Evolutionary conservation across 1,140 invertebrate species (phyloP).

Genomic region (Amyelois transitella): DNA sequence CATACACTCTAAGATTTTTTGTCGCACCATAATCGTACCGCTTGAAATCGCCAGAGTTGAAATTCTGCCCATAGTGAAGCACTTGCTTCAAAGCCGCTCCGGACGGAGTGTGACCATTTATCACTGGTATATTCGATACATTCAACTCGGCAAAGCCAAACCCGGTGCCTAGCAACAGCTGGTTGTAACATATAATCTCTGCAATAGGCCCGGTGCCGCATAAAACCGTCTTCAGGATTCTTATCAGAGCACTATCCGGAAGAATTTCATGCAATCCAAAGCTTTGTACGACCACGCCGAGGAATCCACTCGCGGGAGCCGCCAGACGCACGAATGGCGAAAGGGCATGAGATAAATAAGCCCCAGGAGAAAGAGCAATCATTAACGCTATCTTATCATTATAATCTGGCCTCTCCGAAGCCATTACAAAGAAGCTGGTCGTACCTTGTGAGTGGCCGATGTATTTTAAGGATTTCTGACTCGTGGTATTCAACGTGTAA

Average conservation of each 20-base stretch:
- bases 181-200: constrained; percentile 35
- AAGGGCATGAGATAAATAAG: constrained; percentile 72
- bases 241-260: constrained; percentile 24
- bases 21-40: constrained; percentile 66
- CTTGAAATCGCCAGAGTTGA: constrained; percentile 64
- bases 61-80: constrained; percentile 81
- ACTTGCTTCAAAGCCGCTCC: constrained; percentile 86
- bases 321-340: constrained; percentile 67
- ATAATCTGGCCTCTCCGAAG: constrained; percentile 76
- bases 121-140: constrained; percentile 79
- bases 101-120: constrained; percentile 84
- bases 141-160: constrained; percentile 38
- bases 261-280: constrained; percentile 36
- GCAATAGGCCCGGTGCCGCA: constrained; percentile 25
- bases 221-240: constrained; percentile 19
- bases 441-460: constrained; percentile 75
- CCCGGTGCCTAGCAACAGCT: constrained; percentile 26
- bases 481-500: constrained; percentile 72
- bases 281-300: constrained; percentile 19
- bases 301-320: constrained; percentile 20
- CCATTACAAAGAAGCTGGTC: constrained; percentile 76
- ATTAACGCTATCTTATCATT: constrained; percentile 75
- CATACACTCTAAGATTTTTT: constrained; percentile 62
- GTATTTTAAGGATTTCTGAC: constrained; percentile 61
- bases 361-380: constrained; percentile 80